These are phyloP conservation scores for Caretta caretta DNA, from an alignment of 2,113 vertebrate genomes.

Conservation along the genomic window DNA sequence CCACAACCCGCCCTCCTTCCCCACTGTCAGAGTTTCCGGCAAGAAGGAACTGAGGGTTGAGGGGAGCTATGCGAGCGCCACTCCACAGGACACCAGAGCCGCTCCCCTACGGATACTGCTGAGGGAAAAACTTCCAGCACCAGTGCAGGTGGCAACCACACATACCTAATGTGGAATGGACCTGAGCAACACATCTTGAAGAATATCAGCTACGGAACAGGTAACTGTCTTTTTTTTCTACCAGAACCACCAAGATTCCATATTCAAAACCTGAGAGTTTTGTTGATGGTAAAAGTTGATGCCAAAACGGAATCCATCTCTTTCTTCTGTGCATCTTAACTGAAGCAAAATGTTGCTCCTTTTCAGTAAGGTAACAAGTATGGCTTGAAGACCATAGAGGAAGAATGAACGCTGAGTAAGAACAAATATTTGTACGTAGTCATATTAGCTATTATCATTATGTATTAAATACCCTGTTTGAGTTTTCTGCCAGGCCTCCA, in stretches of 20 bases:
- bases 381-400: not conserved
- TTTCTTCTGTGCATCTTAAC: not conserved
- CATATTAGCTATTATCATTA: not conserved
- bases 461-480: not conserved
- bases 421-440: not conserved
- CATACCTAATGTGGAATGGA: too few species aligned
- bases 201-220: too few species aligned
- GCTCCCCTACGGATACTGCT: too few species aligned
- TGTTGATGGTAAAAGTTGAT: not conserved
- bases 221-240: too few species aligned
- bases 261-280: not conserved
- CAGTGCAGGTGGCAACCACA: too few species aligned
- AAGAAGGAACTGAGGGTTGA: too few species aligned
- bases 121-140: too few species aligned
- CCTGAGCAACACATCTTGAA: too few species aligned
- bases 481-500: not conserved
- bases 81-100: too few species aligned
- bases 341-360: not conserved
- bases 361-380: not conserved
- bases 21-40: too few species aligned
- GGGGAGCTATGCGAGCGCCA: too few species aligned
- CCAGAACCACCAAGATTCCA: not conserved
- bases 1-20: too few species aligned
- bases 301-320: not conserved
- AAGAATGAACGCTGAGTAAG: not conserved